Evolutionary conservation across 2,888 invertebrate species (phyloP), one percentile per base, ranked within the genome.

Genomic region (Himalopsyche anomala): DNA sequence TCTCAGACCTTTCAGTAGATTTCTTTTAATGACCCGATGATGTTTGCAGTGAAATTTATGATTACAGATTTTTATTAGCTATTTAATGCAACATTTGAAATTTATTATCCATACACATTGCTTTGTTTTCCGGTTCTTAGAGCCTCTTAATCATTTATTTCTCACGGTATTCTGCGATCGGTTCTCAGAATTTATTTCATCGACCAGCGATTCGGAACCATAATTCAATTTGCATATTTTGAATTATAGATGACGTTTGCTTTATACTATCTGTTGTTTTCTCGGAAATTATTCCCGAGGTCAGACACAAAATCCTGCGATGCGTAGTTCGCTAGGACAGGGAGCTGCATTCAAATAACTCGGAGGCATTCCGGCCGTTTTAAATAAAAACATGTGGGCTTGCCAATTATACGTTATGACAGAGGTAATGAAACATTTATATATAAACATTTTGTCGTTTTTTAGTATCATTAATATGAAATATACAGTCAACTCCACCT

Each of bases 221-320:
- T 84, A 81, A 62, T 56, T 56, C 45, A 28, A 85, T 85, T 85
- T 82, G 85, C 85, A 85, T 85, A 85, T 79, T 86, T 86, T 86
- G 86, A 84, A 81, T 86, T 86, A 86, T 86, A 80, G 83, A 56
- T 84, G 84, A 82, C 74, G 42, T 86, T 55, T 84, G 74, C 81
- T 84, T 84, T 86, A 86, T 86, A n/a, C 69, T 19, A n/a, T 55
- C 55, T 80, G 85, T 74, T 40, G 86, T 42, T 69, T 87, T 87
- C 86, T 81, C 36, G 83, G 86, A 87, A 87, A 19, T 15, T 15
- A 69, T 45, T 51, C 54, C 45, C 82, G 84, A 86, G 84, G 84
- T 84, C 86, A 86, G 54, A 80, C 74, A 38, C 42, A 51, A 80
- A 42, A 80, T 80, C 80, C 80, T 42, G 80, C 80, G 45, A 51